These are phyloP conservation scores for Hiodon tergisus DNA, from an alignment of 2,113 vertebrate genomes.

Conservation along the genomic window DNA sequence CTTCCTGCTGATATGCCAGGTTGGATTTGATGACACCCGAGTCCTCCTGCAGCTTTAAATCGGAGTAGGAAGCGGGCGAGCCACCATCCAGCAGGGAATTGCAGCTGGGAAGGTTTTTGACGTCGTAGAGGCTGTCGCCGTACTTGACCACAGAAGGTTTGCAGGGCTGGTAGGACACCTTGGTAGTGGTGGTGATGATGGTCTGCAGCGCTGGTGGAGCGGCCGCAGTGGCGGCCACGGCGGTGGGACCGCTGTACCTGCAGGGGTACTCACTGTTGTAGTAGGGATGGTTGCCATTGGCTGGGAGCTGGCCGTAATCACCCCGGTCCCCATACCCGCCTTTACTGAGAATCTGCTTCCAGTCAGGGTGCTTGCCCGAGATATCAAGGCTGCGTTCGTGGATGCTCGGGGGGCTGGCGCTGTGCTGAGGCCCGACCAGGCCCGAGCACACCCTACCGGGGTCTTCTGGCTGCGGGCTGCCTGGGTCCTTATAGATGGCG, in stretches of 20 bases:
- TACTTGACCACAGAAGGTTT: conserved; percentile 61
- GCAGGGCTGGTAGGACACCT: conserved; percentile 90
- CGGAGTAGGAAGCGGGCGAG: conserved; percentile 58
- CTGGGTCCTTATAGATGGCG: conserved; percentile 51
- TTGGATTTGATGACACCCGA: conserved; percentile 66
- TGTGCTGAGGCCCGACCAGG: conserved; percentile 51
- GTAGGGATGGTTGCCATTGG: conserved; percentile 53
- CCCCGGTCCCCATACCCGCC: conserved; percentile 53
- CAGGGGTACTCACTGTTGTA: conserved; percentile 72
- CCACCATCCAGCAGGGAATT: conserved; percentile 62
- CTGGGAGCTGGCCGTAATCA: conserved; percentile 53
- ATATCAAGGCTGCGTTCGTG: conserved; percentile 63
- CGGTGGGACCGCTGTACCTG: conserved; percentile 56
- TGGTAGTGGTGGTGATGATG: conserved; percentile 90
- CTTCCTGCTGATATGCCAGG: conserved; percentile 63
- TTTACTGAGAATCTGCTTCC: conserved; percentile 73
- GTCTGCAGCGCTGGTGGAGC: conserved; percentile 75
- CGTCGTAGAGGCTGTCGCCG: conserved; percentile 46
- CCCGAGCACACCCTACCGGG: conserved; percentile 39
- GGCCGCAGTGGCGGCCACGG: conserved; percentile 24
- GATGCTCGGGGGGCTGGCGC: conserved; percentile 43
- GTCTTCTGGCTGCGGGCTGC: conserved; percentile 53
- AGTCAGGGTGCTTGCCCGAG: conserved; percentile 55
- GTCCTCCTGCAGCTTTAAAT: conserved; percentile 75
- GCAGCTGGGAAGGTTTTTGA: conserved; percentile 65